A percentile compares a stretch with the other conserved stretches of the same genome.
Evolutionary conservation across 2,113 vertebrate genomes (phyloP).

Genomic region (Apus apus): DNA sequence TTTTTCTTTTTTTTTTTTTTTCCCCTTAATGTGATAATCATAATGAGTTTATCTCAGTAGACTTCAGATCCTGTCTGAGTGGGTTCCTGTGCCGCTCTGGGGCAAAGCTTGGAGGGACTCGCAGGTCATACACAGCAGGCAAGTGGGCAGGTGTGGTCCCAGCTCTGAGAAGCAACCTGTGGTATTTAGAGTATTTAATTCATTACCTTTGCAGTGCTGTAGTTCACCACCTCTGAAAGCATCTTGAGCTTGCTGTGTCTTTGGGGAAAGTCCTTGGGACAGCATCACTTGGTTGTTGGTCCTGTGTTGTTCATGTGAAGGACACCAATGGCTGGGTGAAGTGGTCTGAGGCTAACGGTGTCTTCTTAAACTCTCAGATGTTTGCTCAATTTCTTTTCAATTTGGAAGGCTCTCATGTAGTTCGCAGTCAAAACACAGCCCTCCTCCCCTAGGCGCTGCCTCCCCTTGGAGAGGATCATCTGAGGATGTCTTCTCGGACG

Average conservation of each 20-base stretch:
- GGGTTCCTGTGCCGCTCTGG: background rate
- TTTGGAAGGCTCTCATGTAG: background rate
- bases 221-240: background rate
- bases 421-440: background rate
- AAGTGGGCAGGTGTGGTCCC: background rate
- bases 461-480: background rate
- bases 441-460: background rate
- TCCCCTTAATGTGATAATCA: background rate
- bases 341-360: background rate
- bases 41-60: slow-evolving; percentile 24
- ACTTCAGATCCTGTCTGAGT: background rate
- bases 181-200: background rate
- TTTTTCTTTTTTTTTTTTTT: background rate
- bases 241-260: background rate
- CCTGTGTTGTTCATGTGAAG: background rate
- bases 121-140: background rate
- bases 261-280: background rate
- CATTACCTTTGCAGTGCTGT: background rate
- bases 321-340: fast-evolving
- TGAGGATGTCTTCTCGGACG: background rate
- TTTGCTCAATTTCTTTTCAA: background rate
- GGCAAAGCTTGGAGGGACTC: background rate
- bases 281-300: background rate
- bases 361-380: background rate
- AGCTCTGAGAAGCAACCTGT: background rate